Conservation (phyloP, 2,888 invertebrate genomes). For the Callinectes sapidus region DNA sequence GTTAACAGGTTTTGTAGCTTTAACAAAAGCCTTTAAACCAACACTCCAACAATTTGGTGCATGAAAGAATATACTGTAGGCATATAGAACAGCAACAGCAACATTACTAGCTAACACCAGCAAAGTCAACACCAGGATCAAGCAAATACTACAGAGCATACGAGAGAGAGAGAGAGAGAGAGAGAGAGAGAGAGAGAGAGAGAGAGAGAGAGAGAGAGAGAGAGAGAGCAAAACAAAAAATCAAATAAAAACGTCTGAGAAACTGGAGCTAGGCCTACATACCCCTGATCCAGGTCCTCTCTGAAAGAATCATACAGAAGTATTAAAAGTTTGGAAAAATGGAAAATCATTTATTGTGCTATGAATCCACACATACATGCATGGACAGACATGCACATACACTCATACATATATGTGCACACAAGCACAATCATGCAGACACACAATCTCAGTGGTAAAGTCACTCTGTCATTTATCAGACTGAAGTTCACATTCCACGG, state of each 20-base stretch:
- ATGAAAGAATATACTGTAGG: not conserved
- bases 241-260: not conserved
- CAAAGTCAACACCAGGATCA: not conserved
- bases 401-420: slow-evolving; percentile 10
- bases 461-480: too few species aligned
- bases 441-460: not conserved
- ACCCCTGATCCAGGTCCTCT: slow-evolving; percentile 57
- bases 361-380: not conserved
- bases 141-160: not conserved
- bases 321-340: slow-evolving; percentile 6
- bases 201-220: slow-evolving; percentile 23
- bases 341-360: not conserved
- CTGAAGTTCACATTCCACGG: too few species aligned
- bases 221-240: not conserved
- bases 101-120: not conserved
- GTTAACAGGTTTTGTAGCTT: not conserved
- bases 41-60: not conserved
- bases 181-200: slow-evolving; percentile 29
- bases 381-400: not conserved
- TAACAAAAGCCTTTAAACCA: not conserved
- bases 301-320: slow-evolving; percentile 47
- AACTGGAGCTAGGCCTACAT: slow-evolving; percentile 30
- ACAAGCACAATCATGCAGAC: not conserved
- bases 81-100: not conserved
- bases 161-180: slow-evolving; percentile 22